A percentile compares a stretch with the other conserved stretches of the same genome.
These are phyloP conservation scores for Drosophila fulvimacula DNA, from an alignment of 2,888 invertebrate genomes.

Conservation along the genomic window DNA sequence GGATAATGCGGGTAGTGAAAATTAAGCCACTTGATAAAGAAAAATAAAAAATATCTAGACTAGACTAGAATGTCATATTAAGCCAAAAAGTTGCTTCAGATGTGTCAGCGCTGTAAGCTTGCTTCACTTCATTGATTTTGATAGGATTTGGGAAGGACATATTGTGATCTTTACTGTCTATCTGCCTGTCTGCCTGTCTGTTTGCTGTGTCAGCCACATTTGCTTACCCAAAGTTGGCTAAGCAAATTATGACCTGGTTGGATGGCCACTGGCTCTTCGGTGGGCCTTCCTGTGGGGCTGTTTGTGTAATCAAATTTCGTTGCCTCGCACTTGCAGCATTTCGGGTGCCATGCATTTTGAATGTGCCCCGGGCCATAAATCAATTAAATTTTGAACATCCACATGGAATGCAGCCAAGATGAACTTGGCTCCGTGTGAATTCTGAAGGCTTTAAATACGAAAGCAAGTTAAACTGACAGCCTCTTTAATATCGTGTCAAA, in stretches of 20 bases:
- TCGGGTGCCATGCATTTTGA: slow-evolving; percentile 11
- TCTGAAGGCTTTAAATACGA: background rate
- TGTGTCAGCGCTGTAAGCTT: background rate
- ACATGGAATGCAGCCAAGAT: background rate
- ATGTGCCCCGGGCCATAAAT: slow-evolving; percentile 8
- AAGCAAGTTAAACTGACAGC: background rate
- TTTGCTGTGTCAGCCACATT: slow-evolving; percentile 18
- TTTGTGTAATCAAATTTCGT: slow-evolving; percentile 27
- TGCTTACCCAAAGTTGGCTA: slow-evolving; percentile 44
- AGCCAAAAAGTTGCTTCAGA: background rate
- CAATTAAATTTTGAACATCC: slow-evolving; percentile 12
- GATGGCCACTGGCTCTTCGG: background rate
- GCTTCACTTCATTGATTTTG: background rate
- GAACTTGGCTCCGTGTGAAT: background rate
- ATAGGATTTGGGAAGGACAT: background rate
- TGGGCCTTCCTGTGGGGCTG: slow-evolving; percentile 22
- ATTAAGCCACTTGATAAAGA: slow-evolving; percentile 7
- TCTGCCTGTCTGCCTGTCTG: background rate
- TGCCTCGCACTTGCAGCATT: slow-evolving; percentile 15
- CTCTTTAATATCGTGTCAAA: background rate
- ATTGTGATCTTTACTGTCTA: background rate
- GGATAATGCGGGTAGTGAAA: slow-evolving; percentile 5
- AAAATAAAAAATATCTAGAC: background rate
- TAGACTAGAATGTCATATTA: background rate
- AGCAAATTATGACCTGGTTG: slow-evolving; percentile 32